These are phyloP conservation scores for Teleiodes luculella DNA, from an alignment of 2,888 invertebrate species.

Conservation along the genomic window DNA sequence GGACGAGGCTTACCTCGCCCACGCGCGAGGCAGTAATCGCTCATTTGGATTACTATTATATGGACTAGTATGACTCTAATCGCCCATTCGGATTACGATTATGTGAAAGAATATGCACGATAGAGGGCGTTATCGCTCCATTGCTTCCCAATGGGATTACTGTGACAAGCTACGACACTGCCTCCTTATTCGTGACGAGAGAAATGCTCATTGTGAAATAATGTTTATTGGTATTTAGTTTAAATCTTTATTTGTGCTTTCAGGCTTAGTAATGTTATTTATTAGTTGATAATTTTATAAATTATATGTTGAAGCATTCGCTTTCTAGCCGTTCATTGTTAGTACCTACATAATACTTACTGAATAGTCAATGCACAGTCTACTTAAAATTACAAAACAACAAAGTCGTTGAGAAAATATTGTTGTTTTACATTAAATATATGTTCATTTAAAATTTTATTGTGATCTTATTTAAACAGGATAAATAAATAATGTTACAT, in stretches of 20 bases:
- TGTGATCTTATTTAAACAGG: too few species aligned
- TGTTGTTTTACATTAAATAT: too few species aligned
- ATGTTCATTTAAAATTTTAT: too few species aligned
- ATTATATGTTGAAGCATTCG: too few species aligned
- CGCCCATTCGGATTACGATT: conserved; percentile 70
- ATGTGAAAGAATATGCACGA: conserved; percentile 65
- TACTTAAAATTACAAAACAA: too few species aligned
- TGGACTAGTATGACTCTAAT: conserved; percentile 50
- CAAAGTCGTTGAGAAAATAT: too few species aligned
- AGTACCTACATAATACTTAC: too few species aligned
- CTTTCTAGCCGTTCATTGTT: too few species aligned
- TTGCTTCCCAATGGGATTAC: conserved; percentile 51
- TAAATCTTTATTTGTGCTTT: not conserved
- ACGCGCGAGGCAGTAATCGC: conserved; percentile 62
- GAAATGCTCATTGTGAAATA: not conserved
- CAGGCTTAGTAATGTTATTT: not conserved
- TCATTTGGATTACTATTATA: conserved; percentile 68
- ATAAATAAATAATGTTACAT: too few species aligned
- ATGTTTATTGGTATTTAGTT: not conserved
- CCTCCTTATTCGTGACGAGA: not conserved
- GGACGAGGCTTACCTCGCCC: conserved; percentile 59
- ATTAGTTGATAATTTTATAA: not conserved
- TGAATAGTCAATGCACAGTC: too few species aligned
- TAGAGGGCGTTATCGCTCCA: conserved; percentile 56
- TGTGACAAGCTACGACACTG: not conserved